Percentiles rank a stretch among this genome's conserved stretches.
These are phyloP conservation scores for Drosophila micromelanica DNA, from an alignment of 1,140 invertebrate species.

Conservation along the genomic window DNA sequence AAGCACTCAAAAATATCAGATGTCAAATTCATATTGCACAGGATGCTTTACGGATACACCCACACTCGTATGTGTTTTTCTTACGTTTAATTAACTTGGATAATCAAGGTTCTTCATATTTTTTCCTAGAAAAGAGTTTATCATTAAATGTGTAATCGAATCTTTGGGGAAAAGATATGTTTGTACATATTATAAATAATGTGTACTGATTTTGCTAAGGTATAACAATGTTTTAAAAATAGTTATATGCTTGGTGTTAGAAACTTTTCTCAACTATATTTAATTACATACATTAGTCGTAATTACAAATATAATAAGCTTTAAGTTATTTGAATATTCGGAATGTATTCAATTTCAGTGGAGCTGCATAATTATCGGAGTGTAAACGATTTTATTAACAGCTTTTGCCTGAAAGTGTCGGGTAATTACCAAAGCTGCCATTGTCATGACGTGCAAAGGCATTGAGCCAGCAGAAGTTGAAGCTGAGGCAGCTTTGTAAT, in stretches of 20 bases:
- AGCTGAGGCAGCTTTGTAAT: constrained; percentile 27
- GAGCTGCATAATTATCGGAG: constrained; percentile 29
- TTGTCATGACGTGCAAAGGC: constrained; percentile 53
- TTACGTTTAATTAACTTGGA: too few relatives aligned
- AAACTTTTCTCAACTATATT: not conserved
- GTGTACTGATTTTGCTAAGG: too few relatives aligned
- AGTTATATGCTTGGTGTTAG: not conserved
- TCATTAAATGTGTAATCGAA: too few relatives aligned
- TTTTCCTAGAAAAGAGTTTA: too few relatives aligned
- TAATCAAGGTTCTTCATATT: not conserved
- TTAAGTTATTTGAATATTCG: constrained; percentile 1
- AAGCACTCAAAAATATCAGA: constrained; percentile 6
- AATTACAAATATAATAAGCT: constrained; percentile 20
- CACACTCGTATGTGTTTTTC: not conserved
- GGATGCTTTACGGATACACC: not conserved
- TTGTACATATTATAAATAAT: too few relatives aligned
- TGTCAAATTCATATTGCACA: not conserved
- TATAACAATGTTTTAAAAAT: too few relatives aligned
- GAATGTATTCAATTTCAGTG: constrained; percentile 36
- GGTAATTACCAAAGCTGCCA: constrained; percentile 70
- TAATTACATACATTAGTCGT: not conserved
- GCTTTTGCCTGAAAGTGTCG: constrained; percentile 57
- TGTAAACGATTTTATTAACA: constrained; percentile 73
- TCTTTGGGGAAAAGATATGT: not conserved
- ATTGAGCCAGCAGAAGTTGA: constrained; percentile 37